These are phyloP conservation scores for Callopanchax toddi DNA, from an alignment of 2,113 vertebrate species.

Conservation along the genomic window DNA sequence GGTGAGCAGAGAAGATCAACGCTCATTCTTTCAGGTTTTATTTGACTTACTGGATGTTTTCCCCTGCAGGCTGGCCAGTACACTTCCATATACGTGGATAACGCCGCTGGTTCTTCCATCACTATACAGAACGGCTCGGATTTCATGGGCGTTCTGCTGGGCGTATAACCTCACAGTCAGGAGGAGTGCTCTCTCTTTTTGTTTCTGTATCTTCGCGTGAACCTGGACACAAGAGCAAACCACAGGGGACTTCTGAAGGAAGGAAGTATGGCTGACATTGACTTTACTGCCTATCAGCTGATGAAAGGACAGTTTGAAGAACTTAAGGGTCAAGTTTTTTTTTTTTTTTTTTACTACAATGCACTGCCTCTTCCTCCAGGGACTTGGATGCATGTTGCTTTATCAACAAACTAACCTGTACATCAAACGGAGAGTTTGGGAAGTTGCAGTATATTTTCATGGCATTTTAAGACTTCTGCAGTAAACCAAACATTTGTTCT, in stretches of 20 bases:
- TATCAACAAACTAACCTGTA: slow-evolving; percentile 33
- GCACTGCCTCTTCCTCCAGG: slow-evolving; percentile 34
- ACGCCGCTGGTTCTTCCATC: slow-evolving; percentile 85
- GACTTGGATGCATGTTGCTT: slow-evolving; percentile 38
- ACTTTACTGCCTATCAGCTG: slow-evolving; percentile 47
- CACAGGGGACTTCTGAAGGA: slow-evolving; percentile 42
- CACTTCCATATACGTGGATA: slow-evolving; percentile 94
- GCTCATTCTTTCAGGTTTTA: not conserved
- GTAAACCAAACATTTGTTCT: slow-evolving; percentile 38
- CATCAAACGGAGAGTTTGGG: slow-evolving; percentile 35
- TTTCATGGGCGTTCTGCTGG: slow-evolving; percentile 92
- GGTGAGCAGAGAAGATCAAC: slow-evolving; percentile 76
- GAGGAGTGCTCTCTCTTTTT: slow-evolving; percentile 1
- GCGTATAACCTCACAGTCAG: slow-evolving; percentile 75
- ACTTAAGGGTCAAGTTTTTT: slow-evolving; percentile 47
- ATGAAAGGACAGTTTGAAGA: slow-evolving; percentile 55
- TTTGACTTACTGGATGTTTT: not conserved
- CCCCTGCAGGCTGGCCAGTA: slow-evolving; percentile 88
- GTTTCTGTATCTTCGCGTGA: slow-evolving; percentile 19
- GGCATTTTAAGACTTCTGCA: no score
- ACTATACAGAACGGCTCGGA: slow-evolving; percentile 91
- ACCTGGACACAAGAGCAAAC: slow-evolving; percentile 40
- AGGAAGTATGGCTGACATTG: slow-evolving; percentile 31
- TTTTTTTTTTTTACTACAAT: no score
- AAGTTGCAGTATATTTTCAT: slow-evolving; percentile 32